phyloP scores from a whole-genome alignment of 1,140 invertebrate species.

The Macrobrachium nipponense region DNA sequence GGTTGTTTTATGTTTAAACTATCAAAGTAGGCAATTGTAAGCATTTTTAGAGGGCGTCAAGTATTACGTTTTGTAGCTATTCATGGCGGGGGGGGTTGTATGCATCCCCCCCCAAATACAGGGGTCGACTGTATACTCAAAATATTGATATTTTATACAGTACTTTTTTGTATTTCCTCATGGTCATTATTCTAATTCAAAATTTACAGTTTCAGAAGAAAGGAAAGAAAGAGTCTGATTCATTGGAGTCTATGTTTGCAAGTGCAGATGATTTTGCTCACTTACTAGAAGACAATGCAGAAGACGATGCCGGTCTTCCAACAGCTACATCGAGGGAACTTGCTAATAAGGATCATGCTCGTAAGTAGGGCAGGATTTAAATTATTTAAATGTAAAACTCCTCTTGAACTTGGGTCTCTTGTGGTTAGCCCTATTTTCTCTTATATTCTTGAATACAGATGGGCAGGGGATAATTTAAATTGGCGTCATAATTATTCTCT shows the following conservation, averaged over 20 bases:
- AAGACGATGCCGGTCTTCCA: constrained; percentile 8
- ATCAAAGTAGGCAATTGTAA: no score
- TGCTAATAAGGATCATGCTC: constrained; percentile 36
- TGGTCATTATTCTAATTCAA: neutral
- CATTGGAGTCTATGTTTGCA: constrained; percentile 40
- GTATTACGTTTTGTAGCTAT: no score
- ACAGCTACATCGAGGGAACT: constrained; percentile 19
- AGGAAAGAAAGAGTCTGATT: neutral
- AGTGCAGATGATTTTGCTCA: constrained; percentile 47
- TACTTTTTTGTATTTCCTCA: no score
- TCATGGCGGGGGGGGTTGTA: no score
- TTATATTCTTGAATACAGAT: neutral
- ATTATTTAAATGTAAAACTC: neutral
- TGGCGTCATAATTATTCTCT: no score
- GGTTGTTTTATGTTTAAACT: no score
- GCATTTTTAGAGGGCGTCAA: no score
- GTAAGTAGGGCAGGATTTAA: constrained; percentile 14
- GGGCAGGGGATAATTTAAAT: no score
- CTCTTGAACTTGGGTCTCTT: neutral
- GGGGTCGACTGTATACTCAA: no score
- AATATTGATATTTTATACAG: no score
- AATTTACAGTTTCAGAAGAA: neutral
- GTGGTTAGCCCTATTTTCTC: neutral
- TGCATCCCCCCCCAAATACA: no score
- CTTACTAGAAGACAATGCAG: constrained; percentile 51